Percentiles rank a stretch among this genome's conserved stretches.
Conservation (phyloP, 2,888 invertebrate genomes). For the Phengaris alcon region DNA sequence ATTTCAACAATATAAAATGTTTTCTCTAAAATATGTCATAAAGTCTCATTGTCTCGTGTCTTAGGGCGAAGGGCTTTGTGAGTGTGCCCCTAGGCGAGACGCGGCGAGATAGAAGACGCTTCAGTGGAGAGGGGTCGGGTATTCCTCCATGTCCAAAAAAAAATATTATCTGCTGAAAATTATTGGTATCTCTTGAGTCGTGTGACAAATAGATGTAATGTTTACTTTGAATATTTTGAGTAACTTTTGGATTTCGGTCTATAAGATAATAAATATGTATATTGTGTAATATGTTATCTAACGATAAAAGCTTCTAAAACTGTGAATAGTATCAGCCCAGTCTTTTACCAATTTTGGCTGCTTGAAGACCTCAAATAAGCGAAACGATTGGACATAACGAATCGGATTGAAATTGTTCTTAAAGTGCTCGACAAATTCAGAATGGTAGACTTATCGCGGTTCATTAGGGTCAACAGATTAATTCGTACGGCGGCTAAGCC, state of each 20-base stretch:
- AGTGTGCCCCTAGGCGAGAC: neutral
- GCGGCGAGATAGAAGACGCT: neutral
- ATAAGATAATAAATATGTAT: too few relatives aligned
- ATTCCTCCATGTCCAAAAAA: neutral
- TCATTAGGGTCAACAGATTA: conserved; percentile 13
- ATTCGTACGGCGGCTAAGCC: neutral
- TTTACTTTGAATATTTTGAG: too few relatives aligned
- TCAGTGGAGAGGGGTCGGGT: neutral
- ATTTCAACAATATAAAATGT: conserved; percentile 3
- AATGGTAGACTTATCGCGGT: neutral
- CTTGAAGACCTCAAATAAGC: neutral
- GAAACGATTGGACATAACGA: neutral
- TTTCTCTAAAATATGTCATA: neutral
- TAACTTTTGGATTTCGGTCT: too few relatives aligned
- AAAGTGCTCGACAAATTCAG: neutral
- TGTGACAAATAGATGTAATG: neutral
- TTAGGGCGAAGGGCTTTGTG: too few relatives aligned
- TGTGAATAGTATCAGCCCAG: neutral
- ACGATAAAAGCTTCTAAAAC: neutral
- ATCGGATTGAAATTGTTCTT: neutral
- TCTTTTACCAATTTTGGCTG: neutral
- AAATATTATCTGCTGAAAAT: neutral
- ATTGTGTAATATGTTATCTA: neutral
- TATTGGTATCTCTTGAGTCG: too few relatives aligned
- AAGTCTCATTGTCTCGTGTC: conserved; percentile 8